Evolutionary conservation across 2,888 invertebrate genomes (phyloP).

Genomic region (Cryptocephalus primarius): DNA sequence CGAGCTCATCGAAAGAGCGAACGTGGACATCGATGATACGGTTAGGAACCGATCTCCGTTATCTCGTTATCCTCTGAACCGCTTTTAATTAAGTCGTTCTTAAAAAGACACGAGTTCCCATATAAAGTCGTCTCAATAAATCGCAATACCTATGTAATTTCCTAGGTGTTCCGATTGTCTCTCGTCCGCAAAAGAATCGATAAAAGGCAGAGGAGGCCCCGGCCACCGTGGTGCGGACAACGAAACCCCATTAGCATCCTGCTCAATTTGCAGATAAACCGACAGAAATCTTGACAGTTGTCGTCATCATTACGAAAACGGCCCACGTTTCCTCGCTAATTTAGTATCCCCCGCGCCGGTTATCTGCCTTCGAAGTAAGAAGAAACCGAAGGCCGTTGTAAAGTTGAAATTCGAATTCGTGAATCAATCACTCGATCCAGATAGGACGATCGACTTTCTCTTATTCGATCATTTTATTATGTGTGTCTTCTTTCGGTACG

Average conservation of each 20-base stretch:
- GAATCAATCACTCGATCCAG: too few relatives aligned
- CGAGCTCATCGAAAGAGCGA: too few relatives aligned
- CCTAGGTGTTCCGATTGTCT: conserved; percentile 10
- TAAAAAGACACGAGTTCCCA: background rate
- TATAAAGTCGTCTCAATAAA: conserved; percentile 10
- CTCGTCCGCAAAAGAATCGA: conserved; percentile 15
- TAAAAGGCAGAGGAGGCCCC: conserved; percentile 5
- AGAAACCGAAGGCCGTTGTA: too few relatives aligned
- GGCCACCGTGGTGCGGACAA: conserved; percentile 17
- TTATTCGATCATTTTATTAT: too few relatives aligned
- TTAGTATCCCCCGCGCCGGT: background rate
- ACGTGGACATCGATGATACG: too few relatives aligned
- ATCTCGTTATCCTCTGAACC: too few relatives aligned
- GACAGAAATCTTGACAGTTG: conserved; percentile 5
- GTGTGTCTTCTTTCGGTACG: too few relatives aligned
- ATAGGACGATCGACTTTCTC: too few relatives aligned
- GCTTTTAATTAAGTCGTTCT: background rate
- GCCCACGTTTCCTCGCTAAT: conserved; percentile 2
- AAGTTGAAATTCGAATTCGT: too few relatives aligned
- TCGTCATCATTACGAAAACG: conserved; percentile 8
- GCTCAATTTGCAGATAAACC: conserved; percentile 15
- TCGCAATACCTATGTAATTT: conserved; percentile 10
- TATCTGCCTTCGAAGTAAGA: too few relatives aligned
- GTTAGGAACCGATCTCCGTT: too few relatives aligned
- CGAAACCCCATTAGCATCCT: conserved; percentile 18